Percentiles rank a stretch among this genome's conserved stretches.
phyloP scores from a whole-genome alignment of 2,113 vertebrate genomes.

The Amphilophus citrinellus region DNA sequence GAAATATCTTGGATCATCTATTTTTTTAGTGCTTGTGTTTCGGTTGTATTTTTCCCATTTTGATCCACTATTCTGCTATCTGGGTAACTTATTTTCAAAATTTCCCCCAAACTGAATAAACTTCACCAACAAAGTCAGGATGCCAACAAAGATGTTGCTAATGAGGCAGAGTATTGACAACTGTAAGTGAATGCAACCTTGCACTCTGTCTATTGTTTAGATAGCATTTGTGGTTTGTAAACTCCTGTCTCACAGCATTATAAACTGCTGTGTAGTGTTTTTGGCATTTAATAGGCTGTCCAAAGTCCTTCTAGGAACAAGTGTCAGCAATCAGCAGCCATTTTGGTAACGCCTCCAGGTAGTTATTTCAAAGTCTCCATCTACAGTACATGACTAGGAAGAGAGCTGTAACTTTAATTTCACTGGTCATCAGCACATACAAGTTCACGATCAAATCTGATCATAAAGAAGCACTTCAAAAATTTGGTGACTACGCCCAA shows the following conservation, averaged over 20 bases:
- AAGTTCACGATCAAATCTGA: not conserved
- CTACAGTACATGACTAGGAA: not conserved
- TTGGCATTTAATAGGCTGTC: not conserved
- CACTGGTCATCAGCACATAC: not conserved
- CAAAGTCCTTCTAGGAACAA: not conserved
- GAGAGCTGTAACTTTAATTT: not conserved
- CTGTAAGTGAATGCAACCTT: not conserved
- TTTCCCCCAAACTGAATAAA: not conserved
- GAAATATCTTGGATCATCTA: conserved; percentile 36
- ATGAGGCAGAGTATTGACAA: not conserved
- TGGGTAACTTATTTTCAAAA: not conserved
- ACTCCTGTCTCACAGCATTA: not conserved
- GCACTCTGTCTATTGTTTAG: not conserved
- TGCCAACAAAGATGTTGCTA: too few relatives aligned
- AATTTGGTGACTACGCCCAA: not conserved
- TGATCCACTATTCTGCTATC: not conserved
- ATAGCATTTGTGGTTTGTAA: not conserved
- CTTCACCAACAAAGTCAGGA: too few relatives aligned
- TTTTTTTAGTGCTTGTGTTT: conserved; percentile 26
- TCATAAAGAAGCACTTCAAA: not conserved
- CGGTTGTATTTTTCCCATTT: not conserved
- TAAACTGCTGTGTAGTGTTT: not conserved
- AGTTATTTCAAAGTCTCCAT: not conserved
- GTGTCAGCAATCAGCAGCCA: not conserved
- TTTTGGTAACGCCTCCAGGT: too few relatives aligned